Conservation (phyloP, 2,797 vertebrate species). For the Propithecus deckenii region DNA sequence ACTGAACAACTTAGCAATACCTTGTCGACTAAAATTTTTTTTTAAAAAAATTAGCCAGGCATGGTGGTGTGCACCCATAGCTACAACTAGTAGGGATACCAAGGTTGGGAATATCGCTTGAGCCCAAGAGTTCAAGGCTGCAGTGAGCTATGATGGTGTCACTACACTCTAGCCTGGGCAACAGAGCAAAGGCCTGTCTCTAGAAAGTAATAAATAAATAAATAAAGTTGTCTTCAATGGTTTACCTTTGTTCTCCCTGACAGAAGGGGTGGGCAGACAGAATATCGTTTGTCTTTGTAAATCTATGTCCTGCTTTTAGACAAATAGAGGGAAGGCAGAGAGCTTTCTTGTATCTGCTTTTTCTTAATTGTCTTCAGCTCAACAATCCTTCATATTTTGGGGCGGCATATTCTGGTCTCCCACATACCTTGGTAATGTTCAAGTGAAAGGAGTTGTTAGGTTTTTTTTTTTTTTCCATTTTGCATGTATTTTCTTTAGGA, state of each 20-base stretch:
- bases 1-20: not conserved
- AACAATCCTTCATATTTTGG: not conserved
- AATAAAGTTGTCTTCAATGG: not conserved
- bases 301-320: not conserved
- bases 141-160: not conserved
- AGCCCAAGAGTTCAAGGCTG: not conserved
- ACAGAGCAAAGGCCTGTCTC: not conserved
- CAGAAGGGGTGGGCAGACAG: not conserved
- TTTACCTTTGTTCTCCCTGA: not conserved
- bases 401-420: not conserved
- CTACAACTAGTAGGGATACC: not conserved
- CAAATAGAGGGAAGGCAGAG: not conserved
- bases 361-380: not conserved
- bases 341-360: not conserved
- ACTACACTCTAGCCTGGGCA: not conserved
- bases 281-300: not conserved
- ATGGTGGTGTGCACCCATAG: not conserved
- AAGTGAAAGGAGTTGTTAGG: not conserved
- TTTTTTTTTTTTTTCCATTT: not conserved
- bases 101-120: not conserved
- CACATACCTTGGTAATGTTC: not conserved
- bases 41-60: not conserved
- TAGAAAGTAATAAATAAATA: not conserved
- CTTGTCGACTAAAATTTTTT: not conserved
- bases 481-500: not conserved